phyloP scores from a whole-genome alignment of 2,113 vertebrate genomes.

The Callospermophilus lateralis region DNA sequence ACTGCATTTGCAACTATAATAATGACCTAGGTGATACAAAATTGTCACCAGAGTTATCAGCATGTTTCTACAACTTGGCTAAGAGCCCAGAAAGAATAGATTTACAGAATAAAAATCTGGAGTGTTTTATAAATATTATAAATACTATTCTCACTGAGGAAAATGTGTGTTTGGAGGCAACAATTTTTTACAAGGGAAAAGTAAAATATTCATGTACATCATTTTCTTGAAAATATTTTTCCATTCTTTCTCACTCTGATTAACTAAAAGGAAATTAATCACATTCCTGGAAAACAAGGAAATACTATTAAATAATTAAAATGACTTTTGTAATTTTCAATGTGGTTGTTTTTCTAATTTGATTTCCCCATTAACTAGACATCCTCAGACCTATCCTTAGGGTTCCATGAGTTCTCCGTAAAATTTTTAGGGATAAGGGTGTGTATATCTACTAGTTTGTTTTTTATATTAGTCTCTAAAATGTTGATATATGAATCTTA shows the following conservation, averaged over 20 bases:
- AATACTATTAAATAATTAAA: not conserved
- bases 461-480: not conserved
- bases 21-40: constrained; percentile 46
- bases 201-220: not conserved
- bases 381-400: not conserved
- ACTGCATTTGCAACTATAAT: not conserved
- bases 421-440: not conserved
- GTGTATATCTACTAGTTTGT: not conserved
- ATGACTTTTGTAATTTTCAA: not conserved
- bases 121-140: constrained; percentile 65
- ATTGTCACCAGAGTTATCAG: constrained; percentile 42
- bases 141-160: not conserved
- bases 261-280: not conserved
- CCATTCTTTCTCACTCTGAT: not conserved
- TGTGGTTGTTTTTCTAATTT: not conserved
- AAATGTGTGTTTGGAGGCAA: not conserved
- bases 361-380: not conserved
- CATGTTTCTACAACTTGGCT: constrained; percentile 53
- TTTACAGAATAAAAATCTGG: constrained; percentile 56
- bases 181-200: not conserved
- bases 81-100: constrained; percentile 56
- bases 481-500: not conserved
- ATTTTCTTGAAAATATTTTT: not conserved
- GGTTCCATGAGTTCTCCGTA: not conserved
- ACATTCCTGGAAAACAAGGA: not conserved